Evolutionary conservation across 2,113 vertebrate genomes (phyloP), one percentile per base, ranked within the genome.

Genomic region (Myiagra hebetior): DNA sequence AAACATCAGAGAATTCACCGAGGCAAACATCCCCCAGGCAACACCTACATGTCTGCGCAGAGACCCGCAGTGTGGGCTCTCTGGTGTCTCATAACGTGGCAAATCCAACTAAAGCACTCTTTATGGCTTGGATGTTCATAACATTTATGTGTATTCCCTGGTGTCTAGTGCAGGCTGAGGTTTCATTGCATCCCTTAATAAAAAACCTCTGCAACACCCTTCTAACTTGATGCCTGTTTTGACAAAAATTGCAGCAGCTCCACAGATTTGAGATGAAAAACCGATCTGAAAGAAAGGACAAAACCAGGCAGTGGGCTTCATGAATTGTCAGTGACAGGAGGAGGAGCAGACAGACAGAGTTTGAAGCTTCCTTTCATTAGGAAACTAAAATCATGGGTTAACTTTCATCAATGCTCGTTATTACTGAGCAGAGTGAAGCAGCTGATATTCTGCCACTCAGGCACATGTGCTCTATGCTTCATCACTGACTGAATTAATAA

Each of bases 91-190:
- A 1, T 62, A 93, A 95, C 0, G 0, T 47, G 75, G 63, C 39
- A 93, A 93, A 92, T 85, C 82, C 75, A 85, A 16, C 88, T 85
- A 85, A 94, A 90, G 82, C 88, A 88, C 91, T 83, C 91, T 73
- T 56, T 56, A 88, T 76, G 50, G 63, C 67, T 65, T 80, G 70
- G 57, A 83, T 69, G 85, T 80, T 90, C 88, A 22, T 86, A 95
- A 86, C 50, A 53, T 77, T 93, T 69, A 79, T 19, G 47, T 50
- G 35, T 77, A 57, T n/a, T 77, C 95, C 68, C 86, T 67, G 39
- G 42, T 62, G 60, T 22, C 88, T 35, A 46, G 9, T 65, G 46
- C 50, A 79, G 75, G 31, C 35, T 72, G 60, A 85, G 62, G 41
- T 83, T 82, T 87, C 57, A 85, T 7, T 80, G 75, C 68, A 77